Base-by-base conservation (phyloP, 1,140 invertebrate genomes). In the Spodoptera frugiperda region DNA sequence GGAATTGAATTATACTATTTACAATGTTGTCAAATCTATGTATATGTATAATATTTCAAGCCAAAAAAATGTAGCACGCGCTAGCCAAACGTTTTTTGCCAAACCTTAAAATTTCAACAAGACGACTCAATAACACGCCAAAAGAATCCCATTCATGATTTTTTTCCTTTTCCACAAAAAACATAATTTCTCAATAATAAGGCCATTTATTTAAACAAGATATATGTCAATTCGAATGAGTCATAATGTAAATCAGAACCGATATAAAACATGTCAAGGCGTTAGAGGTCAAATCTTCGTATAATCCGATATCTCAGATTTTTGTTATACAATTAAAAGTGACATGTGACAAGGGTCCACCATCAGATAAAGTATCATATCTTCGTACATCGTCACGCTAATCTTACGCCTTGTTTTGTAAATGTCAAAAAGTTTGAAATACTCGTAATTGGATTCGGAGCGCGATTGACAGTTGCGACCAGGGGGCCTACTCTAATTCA, bases 391-490 rank as follows among this genome's bases (percentile, higher is more conserved):
- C 57, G 57, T 61, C 30, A 61, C 61, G 61, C 61, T 65, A 65
- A 72, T 48, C 55, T 73, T 48, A 21, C 3, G 21, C 21, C 15
- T 73, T 61, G 84, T 86, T 87, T 89, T 87, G 82, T 86, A 77
- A 81, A 82, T 91, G 88, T 92, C 89, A 87, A 78, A 77, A 68
- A 65, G 72, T 86, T 91, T 90, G 89, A 91, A 86, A 88, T 78
- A 85, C 80, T 85, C 79, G 83, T 92, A 92, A 91, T 90, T 89
- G 84, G 89, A 89, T 87, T 83, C 82, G 73, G 80, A 84, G 63
- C 77, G 74, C 55, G 78, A 65, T 79, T 77, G 86, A 86, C 84
- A 55, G 51, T 15, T 33, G 67, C n/a, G n/a, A n/a, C n/a, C n/a
- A n/a, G n/a, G n/a, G n/a, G n/a, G n/a, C n/a, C n/a, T n/a, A n/a